phyloP scores from a whole-genome alignment of 2,888 invertebrate species.

The Glaucopsyche alexis region DNA sequence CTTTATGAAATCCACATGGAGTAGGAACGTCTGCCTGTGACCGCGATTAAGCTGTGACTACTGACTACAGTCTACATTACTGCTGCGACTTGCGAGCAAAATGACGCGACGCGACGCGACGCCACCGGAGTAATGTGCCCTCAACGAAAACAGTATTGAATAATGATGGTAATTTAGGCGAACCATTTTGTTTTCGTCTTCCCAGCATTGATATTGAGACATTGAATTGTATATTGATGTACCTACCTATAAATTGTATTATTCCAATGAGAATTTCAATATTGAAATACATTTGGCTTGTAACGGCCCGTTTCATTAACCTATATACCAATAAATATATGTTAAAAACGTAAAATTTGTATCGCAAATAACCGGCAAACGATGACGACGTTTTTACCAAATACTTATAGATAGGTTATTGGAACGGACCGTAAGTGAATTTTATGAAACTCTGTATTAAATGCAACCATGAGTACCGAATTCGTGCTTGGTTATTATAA shows the following conservation, averaged over 20 bases:
- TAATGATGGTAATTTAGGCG: slow-evolving; percentile 31
- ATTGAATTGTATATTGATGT: slow-evolving; percentile 10
- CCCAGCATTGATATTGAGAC: not conserved
- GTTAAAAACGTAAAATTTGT: no score
- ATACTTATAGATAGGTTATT: no score
- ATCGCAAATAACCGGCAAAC: no score
- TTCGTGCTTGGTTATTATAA: no score
- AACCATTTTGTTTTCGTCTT: slow-evolving; percentile 25
- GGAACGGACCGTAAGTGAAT: no score
- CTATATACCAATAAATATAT: no score
- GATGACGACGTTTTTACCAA: no score
- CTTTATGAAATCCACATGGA: not conserved
- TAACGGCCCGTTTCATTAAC: no score
- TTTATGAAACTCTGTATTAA: no score
- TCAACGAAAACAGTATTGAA: slow-evolving; percentile 30
- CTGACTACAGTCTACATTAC: not conserved
- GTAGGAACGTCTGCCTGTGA: not conserved
- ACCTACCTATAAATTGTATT: not conserved
- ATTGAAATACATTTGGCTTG: not conserved
- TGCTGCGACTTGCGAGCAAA: not conserved
- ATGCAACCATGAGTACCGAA: no score
- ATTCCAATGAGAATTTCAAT: not conserved
- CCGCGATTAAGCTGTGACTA: not conserved
- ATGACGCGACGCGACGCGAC: not conserved
- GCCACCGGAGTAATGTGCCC: slow-evolving; percentile 2